Conservation (phyloP, 2,888 invertebrate species). For the Vanessa cardui region DNA sequence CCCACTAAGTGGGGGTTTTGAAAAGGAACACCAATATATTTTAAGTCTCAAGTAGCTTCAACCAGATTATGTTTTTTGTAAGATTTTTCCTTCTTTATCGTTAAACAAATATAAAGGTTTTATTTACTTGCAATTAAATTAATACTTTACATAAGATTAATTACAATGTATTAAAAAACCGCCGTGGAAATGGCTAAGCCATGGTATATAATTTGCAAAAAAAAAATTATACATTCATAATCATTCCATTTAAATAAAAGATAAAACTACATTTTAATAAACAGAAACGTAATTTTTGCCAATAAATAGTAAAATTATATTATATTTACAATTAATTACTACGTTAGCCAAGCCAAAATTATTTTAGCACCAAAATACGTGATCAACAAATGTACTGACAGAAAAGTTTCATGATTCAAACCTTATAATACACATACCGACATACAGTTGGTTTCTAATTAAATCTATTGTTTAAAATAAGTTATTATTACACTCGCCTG, state of each 20-base stretch:
- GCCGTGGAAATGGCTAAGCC: constrained; percentile 33
- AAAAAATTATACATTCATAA: constrained; percentile 10
- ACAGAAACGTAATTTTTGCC: constrained; percentile 58
- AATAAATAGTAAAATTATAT: constrained; percentile 69
- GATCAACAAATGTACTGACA: constrained; percentile 68
- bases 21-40: background rate
- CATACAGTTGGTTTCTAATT: constrained; percentile 67
- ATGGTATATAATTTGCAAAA: constrained; percentile 19
- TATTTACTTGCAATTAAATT: background rate
- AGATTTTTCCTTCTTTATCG: too few relatives aligned
- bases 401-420: constrained; percentile 71
- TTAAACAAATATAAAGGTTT: too few relatives aligned
- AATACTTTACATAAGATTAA: background rate
- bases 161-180: background rate
- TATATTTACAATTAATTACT: constrained; percentile 73
- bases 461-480: constrained; percentile 57
- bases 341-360: constrained; percentile 80
- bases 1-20: background rate
- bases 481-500: constrained; percentile 73
- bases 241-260: constrained; percentile 3
- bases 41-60: background rate
- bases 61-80: background rate
- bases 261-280: constrained; percentile 63
- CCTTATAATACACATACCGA: constrained; percentile 52
- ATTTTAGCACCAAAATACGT: constrained; percentile 79